A percentile compares a stretch with the other conserved stretches of the same genome.
These are phyloP conservation scores for Bucorvus abyssinicus DNA, from an alignment of 2,797 vertebrate genomes.

Conservation along the genomic window DNA sequence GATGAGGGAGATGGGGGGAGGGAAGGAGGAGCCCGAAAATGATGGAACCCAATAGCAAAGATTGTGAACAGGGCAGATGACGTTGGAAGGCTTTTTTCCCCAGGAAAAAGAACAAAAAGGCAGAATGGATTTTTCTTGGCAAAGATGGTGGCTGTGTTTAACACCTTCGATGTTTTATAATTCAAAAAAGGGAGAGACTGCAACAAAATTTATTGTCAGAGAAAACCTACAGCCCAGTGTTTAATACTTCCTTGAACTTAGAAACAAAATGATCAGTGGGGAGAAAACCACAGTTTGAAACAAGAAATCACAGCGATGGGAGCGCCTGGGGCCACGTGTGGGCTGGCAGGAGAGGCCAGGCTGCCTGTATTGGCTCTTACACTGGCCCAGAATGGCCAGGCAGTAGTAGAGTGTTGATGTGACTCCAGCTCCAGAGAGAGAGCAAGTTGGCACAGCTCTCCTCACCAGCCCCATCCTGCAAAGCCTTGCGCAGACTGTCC, in stretches of 20 bases:
- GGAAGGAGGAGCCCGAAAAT: conserved; percentile 20
- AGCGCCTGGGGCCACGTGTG: background rate
- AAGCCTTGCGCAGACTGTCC: fast-evolving
- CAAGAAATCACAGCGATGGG: background rate
- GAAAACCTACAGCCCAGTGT: background rate
- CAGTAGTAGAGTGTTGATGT: background rate
- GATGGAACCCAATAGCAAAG: background rate
- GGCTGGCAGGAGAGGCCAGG: background rate
- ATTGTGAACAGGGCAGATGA: background rate
- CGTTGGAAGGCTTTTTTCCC: background rate
- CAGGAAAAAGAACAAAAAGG: background rate
- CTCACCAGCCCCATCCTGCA: background rate
- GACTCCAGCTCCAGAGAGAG: background rate
- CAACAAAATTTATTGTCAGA: background rate
- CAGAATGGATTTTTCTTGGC: background rate
- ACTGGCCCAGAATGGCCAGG: fast-evolving
- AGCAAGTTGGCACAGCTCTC: background rate
- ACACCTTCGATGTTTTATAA: background rate
- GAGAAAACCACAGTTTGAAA: background rate
- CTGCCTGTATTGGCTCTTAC: background rate
- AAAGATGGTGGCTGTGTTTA: background rate
- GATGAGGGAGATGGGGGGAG: background rate
- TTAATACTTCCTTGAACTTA: background rate
- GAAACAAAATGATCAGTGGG: background rate
- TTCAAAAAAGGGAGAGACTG: background rate